phyloP scores from a whole-genome alignment of 2,797 vertebrate species.

The Pygocentrus nattereri region DNA sequence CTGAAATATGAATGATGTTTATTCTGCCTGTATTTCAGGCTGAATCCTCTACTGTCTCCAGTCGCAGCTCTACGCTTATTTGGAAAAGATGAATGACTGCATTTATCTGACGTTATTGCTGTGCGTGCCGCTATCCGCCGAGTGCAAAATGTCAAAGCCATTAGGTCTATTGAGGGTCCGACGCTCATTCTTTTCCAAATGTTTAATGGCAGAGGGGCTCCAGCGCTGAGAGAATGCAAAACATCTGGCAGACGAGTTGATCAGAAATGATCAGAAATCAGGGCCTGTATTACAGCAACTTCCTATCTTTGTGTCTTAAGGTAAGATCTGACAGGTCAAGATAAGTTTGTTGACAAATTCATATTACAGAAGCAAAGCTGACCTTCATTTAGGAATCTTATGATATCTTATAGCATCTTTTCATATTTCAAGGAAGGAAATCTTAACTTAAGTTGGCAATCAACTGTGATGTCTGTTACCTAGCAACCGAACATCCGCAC shows the following conservation, averaged over 20 bases:
- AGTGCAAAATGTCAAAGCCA: slow-evolving; percentile 77
- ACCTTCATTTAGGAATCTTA: no score
- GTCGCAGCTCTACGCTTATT: slow-evolving; percentile 58
- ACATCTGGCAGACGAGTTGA: neutral
- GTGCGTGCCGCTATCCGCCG: slow-evolving; percentile 62
- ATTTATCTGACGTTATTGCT: slow-evolving; percentile 19
- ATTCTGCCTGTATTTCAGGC: slow-evolving; percentile 1
- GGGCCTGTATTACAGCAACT: no score
- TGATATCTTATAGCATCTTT: no score
- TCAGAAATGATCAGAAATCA: slow-evolving; percentile 58
- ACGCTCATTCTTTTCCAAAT: slow-evolving; percentile 77
- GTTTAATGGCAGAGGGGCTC: slow-evolving; percentile 80
- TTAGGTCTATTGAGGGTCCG: slow-evolving; percentile 79
- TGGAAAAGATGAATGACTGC: slow-evolving; percentile 43
- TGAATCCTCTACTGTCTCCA: slow-evolving; percentile 8
- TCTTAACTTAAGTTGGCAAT: no score
- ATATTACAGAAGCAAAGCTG: no score
- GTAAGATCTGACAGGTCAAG: no score
- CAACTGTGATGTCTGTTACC: no score
- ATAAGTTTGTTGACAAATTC: no score
- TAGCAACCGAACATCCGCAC: no score
- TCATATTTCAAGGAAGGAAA: no score
- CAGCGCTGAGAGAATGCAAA: slow-evolving; percentile 74
- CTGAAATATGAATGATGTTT: slow-evolving; percentile 24
- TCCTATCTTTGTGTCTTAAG: no score